These are phyloP conservation scores for Rhamnusium bicolor DNA, from an alignment of 2,888 invertebrate genomes.

Conservation along the genomic window DNA sequence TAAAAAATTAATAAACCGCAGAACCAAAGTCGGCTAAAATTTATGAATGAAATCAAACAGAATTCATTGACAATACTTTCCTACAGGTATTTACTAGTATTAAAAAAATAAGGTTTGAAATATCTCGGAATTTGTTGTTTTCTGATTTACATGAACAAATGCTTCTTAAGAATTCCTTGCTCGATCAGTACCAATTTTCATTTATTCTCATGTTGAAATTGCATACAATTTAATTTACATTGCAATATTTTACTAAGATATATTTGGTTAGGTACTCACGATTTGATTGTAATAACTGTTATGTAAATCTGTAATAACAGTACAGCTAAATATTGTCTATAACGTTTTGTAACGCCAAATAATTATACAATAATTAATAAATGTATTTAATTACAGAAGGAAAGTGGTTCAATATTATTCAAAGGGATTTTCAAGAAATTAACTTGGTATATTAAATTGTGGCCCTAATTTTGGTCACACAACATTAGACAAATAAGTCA, in stretches of 20 bases:
- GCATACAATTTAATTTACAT: neutral
- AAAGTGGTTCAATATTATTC: neutral
- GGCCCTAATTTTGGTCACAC: neutral
- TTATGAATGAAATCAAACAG: no score
- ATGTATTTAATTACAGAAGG: neutral
- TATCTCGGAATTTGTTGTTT: no score
- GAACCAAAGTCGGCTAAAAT: no score
- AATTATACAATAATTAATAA: neutral
- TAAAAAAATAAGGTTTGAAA: no score
- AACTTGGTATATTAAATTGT: neutral
- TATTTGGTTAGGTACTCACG: slow-evolving; percentile 28
- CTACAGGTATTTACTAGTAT: no score
- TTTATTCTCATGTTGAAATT: neutral
- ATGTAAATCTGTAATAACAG: slow-evolving; percentile 1
- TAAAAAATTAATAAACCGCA: no score
- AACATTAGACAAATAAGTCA: no score
- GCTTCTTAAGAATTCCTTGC: neutral
- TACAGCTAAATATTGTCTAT: neutral
- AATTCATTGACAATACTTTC: no score
- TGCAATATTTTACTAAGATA: neutral
- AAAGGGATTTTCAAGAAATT: neutral
- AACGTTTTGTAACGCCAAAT: neutral
- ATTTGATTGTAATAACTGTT: slow-evolving; percentile 3
- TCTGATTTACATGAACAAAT: neutral
- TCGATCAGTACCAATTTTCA: neutral